A percentile compares a stretch with the other conserved stretches of the same genome.
Evolutionary conservation across 2,113 vertebrate species (phyloP).

Genomic region (Microcebus griseorufus): DNA sequence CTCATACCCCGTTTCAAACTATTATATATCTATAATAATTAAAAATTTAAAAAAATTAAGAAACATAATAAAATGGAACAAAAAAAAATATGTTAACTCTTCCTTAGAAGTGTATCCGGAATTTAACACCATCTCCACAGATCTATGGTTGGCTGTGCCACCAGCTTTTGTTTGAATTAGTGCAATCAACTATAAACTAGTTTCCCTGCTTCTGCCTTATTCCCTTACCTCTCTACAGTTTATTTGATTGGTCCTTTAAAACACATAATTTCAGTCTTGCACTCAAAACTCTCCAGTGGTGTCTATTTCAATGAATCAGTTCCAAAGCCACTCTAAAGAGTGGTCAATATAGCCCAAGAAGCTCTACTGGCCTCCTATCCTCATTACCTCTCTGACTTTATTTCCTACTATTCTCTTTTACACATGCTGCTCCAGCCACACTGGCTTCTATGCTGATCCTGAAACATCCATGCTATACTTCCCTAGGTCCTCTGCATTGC

Average conservation of each 20-base stretch:
- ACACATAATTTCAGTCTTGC: not conserved
- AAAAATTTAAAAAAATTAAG: too few species aligned
- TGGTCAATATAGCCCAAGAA: not conserved
- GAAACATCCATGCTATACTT: not conserved
- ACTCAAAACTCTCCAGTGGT: not conserved
- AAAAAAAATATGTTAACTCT: not conserved
- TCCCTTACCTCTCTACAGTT: not conserved
- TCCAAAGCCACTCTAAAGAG: not conserved
- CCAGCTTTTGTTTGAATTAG: not conserved
- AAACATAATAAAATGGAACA: too few species aligned
- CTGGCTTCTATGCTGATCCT: not conserved
- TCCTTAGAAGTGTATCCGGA: not conserved
- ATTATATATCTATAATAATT: too few species aligned
- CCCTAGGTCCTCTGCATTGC: not conserved
- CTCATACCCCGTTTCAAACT: not conserved
- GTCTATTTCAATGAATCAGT: not conserved
- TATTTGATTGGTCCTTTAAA: not conserved
- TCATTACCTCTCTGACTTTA: not conserved
- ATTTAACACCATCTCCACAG: not conserved
- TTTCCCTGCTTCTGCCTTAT: not conserved
- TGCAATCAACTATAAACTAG: accelerated
- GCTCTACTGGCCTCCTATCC: not conserved
- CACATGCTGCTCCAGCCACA: not conserved
- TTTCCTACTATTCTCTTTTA: not conserved
- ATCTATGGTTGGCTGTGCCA: not conserved